Conservation (phyloP, 2,888 invertebrate genomes). For the Platycheirus albimanus region DNA sequence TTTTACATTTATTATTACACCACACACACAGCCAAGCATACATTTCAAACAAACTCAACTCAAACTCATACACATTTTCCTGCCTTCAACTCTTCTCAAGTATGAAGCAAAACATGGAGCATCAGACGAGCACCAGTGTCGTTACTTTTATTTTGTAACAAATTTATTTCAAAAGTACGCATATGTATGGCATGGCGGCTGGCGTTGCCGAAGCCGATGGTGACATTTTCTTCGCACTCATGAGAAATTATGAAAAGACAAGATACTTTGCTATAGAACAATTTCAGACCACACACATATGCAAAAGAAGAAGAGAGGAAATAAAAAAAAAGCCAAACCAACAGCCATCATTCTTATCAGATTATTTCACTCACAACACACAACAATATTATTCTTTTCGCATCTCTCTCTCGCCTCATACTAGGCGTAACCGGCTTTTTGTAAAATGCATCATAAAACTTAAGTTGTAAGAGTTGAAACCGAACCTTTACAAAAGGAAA, state of each 20-base stretch:
- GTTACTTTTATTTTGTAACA: no score
- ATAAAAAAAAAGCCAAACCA: background rate
- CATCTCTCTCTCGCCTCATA: slow-evolving; percentile 38
- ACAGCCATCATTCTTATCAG: background rate
- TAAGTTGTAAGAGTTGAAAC: slow-evolving; percentile 35
- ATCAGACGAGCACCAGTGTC: no score
- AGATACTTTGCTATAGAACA: background rate
- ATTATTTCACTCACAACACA: slow-evolving; percentile 5
- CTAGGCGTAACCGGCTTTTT: slow-evolving; percentile 67
- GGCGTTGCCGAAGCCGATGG: no score
- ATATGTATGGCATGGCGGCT: no score
- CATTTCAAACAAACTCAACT: no score
- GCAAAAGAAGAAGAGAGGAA: background rate
- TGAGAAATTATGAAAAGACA: slow-evolving; percentile 1
- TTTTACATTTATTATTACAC: no score
- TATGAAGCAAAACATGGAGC: no score
- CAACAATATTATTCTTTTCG: background rate
- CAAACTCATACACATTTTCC: no score
- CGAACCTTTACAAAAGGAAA: slow-evolving; percentile 19
- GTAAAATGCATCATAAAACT: slow-evolving; percentile 9
- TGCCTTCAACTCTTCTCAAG: no score
- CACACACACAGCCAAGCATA: no score
- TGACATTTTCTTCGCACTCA: no score
- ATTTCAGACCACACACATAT: slow-evolving; percentile 1
- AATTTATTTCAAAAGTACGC: no score